These are phyloP conservation scores for Malurus elegans DNA, from an alignment of 2,113 vertebrate species.

Conservation along the genomic window DNA sequence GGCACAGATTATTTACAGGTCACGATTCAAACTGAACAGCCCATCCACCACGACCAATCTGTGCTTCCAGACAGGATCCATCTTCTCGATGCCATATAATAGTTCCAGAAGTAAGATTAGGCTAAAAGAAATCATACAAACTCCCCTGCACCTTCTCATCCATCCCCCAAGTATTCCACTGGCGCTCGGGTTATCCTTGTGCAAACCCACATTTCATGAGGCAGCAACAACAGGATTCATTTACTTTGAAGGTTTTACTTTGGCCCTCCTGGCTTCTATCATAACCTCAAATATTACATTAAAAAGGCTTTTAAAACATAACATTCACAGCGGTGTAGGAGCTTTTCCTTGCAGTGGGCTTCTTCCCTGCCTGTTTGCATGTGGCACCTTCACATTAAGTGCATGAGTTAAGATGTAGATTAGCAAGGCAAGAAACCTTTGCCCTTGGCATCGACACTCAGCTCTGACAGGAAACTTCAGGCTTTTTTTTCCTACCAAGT, in stretches of 20 bases:
- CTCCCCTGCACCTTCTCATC: constrained; percentile 20
- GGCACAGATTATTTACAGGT: neutral
- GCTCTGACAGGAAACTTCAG: constrained; percentile 55
- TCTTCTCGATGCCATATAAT: constrained; percentile 2
- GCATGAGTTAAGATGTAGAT: constrained; percentile 63
- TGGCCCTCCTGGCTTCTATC: constrained; percentile 61
- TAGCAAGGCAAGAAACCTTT: constrained; percentile 63
- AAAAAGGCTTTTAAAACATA: constrained; percentile 61
- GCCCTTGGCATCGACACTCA: constrained; percentile 47
- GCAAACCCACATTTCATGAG: neutral
- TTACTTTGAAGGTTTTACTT: constrained; percentile 57
- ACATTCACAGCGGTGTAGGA: constrained; percentile 7
- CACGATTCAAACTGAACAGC: neutral
- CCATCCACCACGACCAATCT: neutral
- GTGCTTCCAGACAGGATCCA: neutral
- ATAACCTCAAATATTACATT: constrained; percentile 58
- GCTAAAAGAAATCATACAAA: neutral
- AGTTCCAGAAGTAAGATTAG: constrained; percentile 15
- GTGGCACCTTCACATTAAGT: constrained; percentile 57
- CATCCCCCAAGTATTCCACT: neutral
- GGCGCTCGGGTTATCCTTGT: neutral
- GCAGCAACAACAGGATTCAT: constrained; percentile 14
- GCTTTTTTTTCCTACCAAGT: constrained; percentile 20
- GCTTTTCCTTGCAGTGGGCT: neutral
- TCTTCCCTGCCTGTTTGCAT: constrained; percentile 24